Evolutionary conservation across 2,888 invertebrate genomes (phyloP).

Genomic region (Noctua janthina): DNA sequence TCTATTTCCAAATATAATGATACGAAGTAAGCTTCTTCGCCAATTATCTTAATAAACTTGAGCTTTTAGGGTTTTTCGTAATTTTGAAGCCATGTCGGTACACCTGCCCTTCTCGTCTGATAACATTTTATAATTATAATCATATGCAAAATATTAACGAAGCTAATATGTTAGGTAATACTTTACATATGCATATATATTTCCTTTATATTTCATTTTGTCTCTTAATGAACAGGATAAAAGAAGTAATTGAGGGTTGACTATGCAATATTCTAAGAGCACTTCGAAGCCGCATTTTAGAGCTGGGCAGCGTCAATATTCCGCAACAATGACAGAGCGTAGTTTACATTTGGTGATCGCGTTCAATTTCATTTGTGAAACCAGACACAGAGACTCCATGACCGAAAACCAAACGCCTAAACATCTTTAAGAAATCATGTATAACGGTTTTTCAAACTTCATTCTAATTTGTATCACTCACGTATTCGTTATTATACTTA

Average conservation of each 20-base stretch:
- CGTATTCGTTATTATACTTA: constrained; percentile 25
- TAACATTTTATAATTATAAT: constrained; percentile 36
- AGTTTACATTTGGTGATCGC: too few species aligned
- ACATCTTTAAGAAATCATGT: not conserved
- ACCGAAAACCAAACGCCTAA: not conserved
- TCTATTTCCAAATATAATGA: constrained; percentile 31
- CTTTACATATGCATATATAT: constrained; percentile 1
- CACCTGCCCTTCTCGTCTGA: constrained; percentile 44
- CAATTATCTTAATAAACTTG: constrained; percentile 51
- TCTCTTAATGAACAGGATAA: not conserved
- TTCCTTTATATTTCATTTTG: too few species aligned
- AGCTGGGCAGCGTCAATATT: not conserved
- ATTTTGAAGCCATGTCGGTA: not conserved
- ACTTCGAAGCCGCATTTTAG: not conserved
- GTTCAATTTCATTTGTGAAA: too few species aligned
- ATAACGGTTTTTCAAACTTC: constrained; percentile 14
- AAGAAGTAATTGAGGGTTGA: not conserved
- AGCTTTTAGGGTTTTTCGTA: constrained; percentile 17
- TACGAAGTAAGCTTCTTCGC: constrained; percentile 9
- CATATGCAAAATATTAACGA: constrained; percentile 47
- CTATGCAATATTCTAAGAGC: not conserved
- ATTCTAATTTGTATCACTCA: constrained; percentile 37
- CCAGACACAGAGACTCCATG: not conserved
- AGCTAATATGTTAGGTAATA: constrained; percentile 3
- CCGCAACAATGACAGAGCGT: not conserved